Percentiles rank a stretch among this genome's conserved stretches.
Conservation (phyloP, 2,113 vertebrate genomes). For the Labeo rohita region DNA sequence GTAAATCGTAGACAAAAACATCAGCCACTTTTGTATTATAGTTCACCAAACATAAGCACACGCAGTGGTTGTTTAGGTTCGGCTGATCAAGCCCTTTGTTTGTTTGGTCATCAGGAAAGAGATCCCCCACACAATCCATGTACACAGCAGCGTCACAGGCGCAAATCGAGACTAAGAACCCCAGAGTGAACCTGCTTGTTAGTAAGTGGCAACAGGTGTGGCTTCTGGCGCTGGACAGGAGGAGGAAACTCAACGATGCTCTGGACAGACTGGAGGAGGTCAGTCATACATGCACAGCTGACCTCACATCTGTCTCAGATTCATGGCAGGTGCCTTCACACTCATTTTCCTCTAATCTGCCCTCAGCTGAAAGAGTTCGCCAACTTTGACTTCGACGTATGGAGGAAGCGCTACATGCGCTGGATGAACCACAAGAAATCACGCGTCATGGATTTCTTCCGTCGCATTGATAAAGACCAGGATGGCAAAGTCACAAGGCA, state of each 20-base stretch:
- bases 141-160: conserved; percentile 86
- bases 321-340: not conserved
- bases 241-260: conserved; percentile 94
- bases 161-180: conserved; percentile 94
- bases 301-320: not conserved
- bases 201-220: conserved; percentile 99
- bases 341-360: conserved; percentile 19
- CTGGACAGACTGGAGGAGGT: conserved; percentile 97
- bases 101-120: conserved; percentile 81
- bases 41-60: not conserved
- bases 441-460: conserved; percentile 98
- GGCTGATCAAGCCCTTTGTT: not conserved
- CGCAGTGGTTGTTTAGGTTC: not conserved
- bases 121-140: conserved; percentile 87
- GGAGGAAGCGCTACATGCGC: conserved; percentile 98
- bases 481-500: conserved; percentile 97
- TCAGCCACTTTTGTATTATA: not conserved
- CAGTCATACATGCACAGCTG: not conserved
- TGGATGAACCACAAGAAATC: conserved; percentile 99
- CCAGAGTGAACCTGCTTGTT: conserved; percentile 91
- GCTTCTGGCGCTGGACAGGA: conserved; percentile 94
- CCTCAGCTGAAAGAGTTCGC: conserved; percentile 93
- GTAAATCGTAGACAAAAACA: not conserved
- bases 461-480: conserved; percentile 98
- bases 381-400: conserved; percentile 98